These are phyloP conservation scores for Cephalotes varians DNA, from an alignment of 2,888 invertebrate species.

Conservation along the genomic window DNA sequence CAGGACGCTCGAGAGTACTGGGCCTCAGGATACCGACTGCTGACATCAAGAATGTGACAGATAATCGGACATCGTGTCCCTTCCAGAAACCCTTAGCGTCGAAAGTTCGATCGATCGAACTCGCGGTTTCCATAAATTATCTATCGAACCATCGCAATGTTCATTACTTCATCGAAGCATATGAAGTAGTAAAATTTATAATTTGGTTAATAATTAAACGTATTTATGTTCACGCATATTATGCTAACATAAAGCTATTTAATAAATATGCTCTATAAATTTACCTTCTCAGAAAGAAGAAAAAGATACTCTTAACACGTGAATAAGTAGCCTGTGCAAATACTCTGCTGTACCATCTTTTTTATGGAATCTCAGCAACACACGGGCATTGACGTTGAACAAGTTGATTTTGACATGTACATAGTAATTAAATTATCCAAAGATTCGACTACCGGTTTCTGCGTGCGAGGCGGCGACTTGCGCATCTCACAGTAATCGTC, in stretches of 20 bases:
- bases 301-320: constrained; percentile 2
- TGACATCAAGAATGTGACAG: constrained; percentile 81
- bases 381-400: constrained; percentile 36
- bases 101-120: constrained; percentile 61
- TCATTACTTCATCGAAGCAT: constrained; percentile 5
- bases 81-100: constrained; percentile 68
- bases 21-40: constrained; percentile 74
- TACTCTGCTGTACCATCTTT: neutral
- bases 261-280: constrained; percentile 18
- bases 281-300: neutral
- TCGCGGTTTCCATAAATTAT: constrained; percentile 66
- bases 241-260: neutral
- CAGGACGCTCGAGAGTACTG: constrained; percentile 75
- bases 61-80: constrained; percentile 77
- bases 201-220: neutral
- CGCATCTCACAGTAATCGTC: constrained; percentile 53
- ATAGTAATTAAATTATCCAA: constrained; percentile 46
- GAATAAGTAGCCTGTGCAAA: constrained; percentile 1
- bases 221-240: neutral
- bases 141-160: constrained; percentile 40
- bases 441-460: constrained; percentile 43
- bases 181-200: constrained; percentile 14
- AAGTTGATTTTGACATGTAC: constrained; percentile 43
- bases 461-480: constrained; percentile 26
- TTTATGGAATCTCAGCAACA: constrained; percentile 10